A percentile compares a stretch with the other conserved stretches of the same genome.
Conservation (phyloP, 2,888 invertebrate genomes). For the Nezara viridula region DNA sequence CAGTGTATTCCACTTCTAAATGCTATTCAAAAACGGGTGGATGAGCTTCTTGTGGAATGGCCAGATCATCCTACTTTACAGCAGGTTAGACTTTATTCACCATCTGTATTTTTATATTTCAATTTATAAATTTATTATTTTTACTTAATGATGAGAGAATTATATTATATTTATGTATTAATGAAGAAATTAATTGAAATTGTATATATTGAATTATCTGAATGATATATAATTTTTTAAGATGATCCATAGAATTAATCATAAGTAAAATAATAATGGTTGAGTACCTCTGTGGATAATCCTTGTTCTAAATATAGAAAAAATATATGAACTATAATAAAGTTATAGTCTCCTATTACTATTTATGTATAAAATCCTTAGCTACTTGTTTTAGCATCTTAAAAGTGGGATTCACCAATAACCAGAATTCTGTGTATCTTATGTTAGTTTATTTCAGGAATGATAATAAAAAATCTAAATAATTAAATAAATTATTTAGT, state of each 20-base stretch:
- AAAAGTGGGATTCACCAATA: background rate
- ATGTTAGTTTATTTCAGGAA: too few species aligned
- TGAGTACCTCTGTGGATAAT: too few species aligned
- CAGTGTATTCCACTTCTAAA: constrained; percentile 80
- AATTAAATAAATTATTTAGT: too few species aligned
- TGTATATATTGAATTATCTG: background rate
- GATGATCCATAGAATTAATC: background rate
- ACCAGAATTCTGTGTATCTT: background rate
- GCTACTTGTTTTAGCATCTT: background rate
- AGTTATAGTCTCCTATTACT: background rate
- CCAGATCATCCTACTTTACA: constrained; percentile 90
- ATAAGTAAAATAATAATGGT: too few species aligned
- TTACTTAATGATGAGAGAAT: background rate
- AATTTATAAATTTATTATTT: background rate
- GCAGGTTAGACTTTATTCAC: constrained; percentile 73
- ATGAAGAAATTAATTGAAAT: background rate
- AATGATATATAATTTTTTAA: background rate
- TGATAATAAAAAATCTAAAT: too few species aligned
- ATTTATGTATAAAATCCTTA: background rate
- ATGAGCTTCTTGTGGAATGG: constrained; percentile 82
- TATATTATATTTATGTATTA: background rate
- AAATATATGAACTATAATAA: too few species aligned
- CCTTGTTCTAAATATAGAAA: too few species aligned
- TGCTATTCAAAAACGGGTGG: constrained; percentile 75
- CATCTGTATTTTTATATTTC: background rate